Evolutionary conservation across 2,888 invertebrate genomes (phyloP).

Genomic region (Agrochola lychnidis): DNA sequence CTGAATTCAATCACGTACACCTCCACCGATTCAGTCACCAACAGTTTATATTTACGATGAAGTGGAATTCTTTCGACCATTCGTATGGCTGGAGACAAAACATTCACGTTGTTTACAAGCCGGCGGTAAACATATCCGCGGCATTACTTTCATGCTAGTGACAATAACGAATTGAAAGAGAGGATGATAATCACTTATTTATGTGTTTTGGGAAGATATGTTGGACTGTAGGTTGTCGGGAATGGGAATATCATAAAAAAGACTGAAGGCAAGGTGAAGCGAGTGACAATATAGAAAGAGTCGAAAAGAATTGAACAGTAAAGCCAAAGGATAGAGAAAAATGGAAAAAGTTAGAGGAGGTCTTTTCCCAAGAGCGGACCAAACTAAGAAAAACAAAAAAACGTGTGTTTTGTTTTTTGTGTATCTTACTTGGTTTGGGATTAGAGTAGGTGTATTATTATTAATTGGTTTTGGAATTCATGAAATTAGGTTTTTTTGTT

Average conservation of each 20-base stretch:
- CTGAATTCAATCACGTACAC: constrained; percentile 57
- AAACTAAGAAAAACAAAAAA: too few relatives aligned
- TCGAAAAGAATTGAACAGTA: neutral
- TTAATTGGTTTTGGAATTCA: too few relatives aligned
- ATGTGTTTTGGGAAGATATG: neutral
- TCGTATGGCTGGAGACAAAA: constrained; percentile 50
- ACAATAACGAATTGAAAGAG: neutral
- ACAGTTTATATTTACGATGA: constrained; percentile 62
- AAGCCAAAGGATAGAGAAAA: neutral
- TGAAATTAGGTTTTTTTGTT: too few relatives aligned
- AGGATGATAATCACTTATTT: neutral
- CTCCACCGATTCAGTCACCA: constrained; percentile 33
- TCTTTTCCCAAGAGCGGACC: too few relatives aligned
- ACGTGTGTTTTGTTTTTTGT: too few relatives aligned
- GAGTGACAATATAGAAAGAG: neutral
- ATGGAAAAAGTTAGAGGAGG: too few relatives aligned
- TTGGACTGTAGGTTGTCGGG: neutral
- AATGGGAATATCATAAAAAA: neutral
- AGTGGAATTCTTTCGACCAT: constrained; percentile 57
- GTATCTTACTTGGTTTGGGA: too few relatives aligned
- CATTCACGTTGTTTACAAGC: constrained; percentile 53
- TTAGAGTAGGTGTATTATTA: too few relatives aligned
- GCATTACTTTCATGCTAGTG: neutral
- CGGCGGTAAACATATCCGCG: constrained; percentile 32
- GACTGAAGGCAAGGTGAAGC: neutral